Percentiles rank a stretch among this genome's conserved stretches.
Evolutionary conservation across 2,888 invertebrate genomes (phyloP).

Genomic region (Andrena trimmerana): DNA sequence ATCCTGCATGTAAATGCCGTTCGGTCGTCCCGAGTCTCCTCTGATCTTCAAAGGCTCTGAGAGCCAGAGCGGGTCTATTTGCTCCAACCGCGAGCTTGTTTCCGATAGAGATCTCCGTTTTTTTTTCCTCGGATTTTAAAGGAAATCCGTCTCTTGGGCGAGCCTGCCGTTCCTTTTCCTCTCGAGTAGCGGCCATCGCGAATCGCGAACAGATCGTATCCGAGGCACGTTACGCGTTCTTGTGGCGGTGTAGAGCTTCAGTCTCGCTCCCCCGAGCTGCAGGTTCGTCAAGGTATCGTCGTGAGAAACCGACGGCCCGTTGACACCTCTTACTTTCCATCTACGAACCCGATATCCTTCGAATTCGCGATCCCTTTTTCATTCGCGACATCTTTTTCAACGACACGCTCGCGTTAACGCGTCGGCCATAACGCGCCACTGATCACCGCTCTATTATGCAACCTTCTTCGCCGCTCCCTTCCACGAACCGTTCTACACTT

Average conservation of each 20-base stretch:
- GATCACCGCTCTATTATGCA: slow-evolving; percentile 11
- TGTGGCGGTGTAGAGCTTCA: slow-evolving; percentile 25
- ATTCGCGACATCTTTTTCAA: slow-evolving; percentile 33
- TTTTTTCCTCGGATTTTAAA: background rate
- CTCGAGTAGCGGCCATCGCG: background rate
- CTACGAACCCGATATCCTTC: slow-evolving; percentile 66
- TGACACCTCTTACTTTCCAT: slow-evolving; percentile 63
- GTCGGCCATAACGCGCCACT: slow-evolving; percentile 22
- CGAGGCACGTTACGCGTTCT: slow-evolving; percentile 27
- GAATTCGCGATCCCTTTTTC: slow-evolving; percentile 59
- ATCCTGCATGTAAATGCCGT: background rate
- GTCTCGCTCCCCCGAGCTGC: slow-evolving; percentile 25
- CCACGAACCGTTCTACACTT: background rate
- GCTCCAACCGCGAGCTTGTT: background rate
- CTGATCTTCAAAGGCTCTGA: background rate
- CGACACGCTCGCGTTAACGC: slow-evolving; percentile 23
- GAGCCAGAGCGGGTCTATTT: background rate
- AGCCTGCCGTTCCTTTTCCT: no score
- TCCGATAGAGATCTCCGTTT: background rate
- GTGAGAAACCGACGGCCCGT: slow-evolving; percentile 59
- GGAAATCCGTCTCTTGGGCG: no score
- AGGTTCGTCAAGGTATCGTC: slow-evolving; percentile 58
- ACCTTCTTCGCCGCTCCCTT: background rate
- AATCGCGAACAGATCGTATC: slow-evolving; percentile 34
- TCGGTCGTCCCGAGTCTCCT: background rate